A percentile compares a stretch with the other conserved stretches of the same genome.
These are phyloP conservation scores for Elymnias hypermnestra DNA, from an alignment of 1,140 invertebrate species.

Conservation along the genomic window DNA sequence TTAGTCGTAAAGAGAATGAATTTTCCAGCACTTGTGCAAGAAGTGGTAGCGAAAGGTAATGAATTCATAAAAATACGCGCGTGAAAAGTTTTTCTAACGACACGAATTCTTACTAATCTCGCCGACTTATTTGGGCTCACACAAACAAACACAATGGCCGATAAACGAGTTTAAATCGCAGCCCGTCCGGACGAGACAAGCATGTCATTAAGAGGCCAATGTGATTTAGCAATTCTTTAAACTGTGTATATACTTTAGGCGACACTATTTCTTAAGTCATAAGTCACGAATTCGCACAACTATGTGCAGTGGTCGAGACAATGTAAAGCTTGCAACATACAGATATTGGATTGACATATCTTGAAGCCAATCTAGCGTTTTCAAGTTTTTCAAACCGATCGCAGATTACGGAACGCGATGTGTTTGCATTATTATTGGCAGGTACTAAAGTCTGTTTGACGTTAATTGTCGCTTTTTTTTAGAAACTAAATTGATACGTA, in stretches of 20 bases:
- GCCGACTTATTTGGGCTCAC: conserved; percentile 50
- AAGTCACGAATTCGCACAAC: conserved; percentile 25
- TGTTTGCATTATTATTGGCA: conserved; percentile 27
- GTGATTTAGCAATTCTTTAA: conserved; percentile 10
- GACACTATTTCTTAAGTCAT: conserved; percentile 31
- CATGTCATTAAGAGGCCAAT: conserved; percentile 49
- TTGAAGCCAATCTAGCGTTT: conserved; percentile 47
- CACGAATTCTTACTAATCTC: conserved; percentile 47
- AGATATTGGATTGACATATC: conserved; percentile 59
- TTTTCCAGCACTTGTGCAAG: conserved; percentile 3
- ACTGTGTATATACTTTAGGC: conserved; percentile 4
- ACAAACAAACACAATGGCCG: conserved; percentile 47
- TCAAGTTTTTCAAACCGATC: conserved; percentile 42
- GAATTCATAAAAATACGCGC: conserved; percentile 35
- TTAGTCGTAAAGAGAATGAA: too few species aligned
- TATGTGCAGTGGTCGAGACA: not conserved
- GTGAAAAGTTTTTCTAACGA: conserved; percentile 39
- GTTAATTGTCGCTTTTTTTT: conserved; percentile 29
- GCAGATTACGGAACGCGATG: conserved; percentile 31
- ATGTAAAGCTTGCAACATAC: conserved; percentile 27
- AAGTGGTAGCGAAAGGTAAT: conserved; percentile 9
- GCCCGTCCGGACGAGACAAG: conserved; percentile 53
- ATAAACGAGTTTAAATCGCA: conserved; percentile 67
- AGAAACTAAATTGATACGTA: conserved; percentile 18
- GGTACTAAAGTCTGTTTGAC: conserved; percentile 31